Base-by-base conservation (phyloP, 2,797 vertebrate species). In the Spea hammondii region DNA sequence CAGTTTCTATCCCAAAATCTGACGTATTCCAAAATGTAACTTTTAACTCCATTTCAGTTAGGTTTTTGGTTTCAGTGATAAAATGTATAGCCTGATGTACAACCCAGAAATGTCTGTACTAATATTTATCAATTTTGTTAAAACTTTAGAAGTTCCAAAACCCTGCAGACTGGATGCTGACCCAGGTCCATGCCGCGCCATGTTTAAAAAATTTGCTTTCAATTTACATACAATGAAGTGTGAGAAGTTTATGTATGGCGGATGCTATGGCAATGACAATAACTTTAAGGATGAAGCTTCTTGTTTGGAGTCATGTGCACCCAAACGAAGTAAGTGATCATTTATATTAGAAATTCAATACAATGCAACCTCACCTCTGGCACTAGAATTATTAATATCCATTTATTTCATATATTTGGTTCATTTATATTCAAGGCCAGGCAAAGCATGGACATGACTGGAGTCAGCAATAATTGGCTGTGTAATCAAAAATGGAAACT, bases 171-270 rank as follows among this genome's bases (percentile, higher is more conserved):
- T 95, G 86, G 88, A 91, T 45, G 89, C 89, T 81, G 89, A 90
- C 0, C 86, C 77, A 62, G 93, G 92, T 8, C 83, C 77, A 0
- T 97, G 97, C 80, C 89, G 92, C 0, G 89, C 80, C 55, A 10
- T 88, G 2, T 45, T 90, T 0, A 84, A 0, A 46, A 83, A 86
- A 65, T 98, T 93, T 1, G 96, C 93, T 88, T 99, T 95, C 86
- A 97, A 98, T 85, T 89, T 98, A 90, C 92, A 86, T 76, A 91
- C 92, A 0, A 95, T 97, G 95, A 86, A 84, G 67, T 99, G 98
- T 78, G 93, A 97, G 85, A 59, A 84, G 14, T 96, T 96, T 64
- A 5, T 47, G 32, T 96, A 93, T 0, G 94, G 95, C 0, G 92
- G 94, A 70, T 96, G 96, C 78, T 73, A 77, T 0, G 93, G 89